Conservation (phyloP, 2,888 invertebrate species). For the Mellilla xanthometata region DNA sequence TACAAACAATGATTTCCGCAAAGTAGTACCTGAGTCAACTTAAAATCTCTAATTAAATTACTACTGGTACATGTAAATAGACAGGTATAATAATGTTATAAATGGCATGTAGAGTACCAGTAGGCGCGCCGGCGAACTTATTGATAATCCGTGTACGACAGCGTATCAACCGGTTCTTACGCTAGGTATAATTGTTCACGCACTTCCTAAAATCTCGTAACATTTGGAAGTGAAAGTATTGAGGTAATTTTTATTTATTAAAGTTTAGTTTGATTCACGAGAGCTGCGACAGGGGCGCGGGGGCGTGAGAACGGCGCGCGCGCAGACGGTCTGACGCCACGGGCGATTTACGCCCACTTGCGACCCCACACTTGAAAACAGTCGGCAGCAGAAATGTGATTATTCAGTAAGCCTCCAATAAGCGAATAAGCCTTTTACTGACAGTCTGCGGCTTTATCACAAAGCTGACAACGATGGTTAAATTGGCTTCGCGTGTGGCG, state of each 20-base stretch:
- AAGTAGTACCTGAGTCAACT: too few relatives aligned
- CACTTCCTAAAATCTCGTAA: constrained; percentile 45
- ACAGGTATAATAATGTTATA: neutral
- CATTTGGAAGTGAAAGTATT: constrained; percentile 67
- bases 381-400: constrained; percentile 1
- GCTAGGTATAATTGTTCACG: constrained; percentile 25
- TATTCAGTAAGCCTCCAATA: too few relatives aligned
- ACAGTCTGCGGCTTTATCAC: neutral
- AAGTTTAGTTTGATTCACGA: constrained; percentile 55
- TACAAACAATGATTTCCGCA: too few relatives aligned
- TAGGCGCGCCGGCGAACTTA: constrained; percentile 17
- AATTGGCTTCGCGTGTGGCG: neutral
- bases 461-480: neutral
- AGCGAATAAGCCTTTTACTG: too few relatives aligned
- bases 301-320: constrained; percentile 46
- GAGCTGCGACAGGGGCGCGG: constrained; percentile 39
- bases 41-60: too few relatives aligned
- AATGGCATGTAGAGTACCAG: constrained; percentile 1
- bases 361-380: constrained; percentile 17
- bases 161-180: constrained; percentile 19
- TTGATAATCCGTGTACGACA: constrained; percentile 15
- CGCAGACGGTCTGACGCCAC: constrained; percentile 76
- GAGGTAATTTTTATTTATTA: constrained; percentile 54
- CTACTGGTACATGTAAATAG: too few relatives aligned
- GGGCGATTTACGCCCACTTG: constrained; percentile 54